Evolutionary conservation across 2,797 vertebrate genomes (phyloP).

Genomic region (Poecilia picta): DNA sequence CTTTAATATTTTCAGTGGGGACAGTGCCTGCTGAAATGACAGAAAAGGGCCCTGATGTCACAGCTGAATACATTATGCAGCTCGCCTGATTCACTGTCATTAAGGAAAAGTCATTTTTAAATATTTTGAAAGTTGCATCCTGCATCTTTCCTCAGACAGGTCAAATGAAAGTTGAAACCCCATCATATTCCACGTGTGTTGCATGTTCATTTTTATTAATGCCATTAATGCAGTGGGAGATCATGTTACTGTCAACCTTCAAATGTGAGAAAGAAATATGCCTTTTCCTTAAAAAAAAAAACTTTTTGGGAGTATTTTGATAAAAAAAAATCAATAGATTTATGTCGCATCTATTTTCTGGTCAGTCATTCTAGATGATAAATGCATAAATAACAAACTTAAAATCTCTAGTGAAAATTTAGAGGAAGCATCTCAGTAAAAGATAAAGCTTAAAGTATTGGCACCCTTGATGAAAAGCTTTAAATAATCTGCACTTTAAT

Average conservation of each 20-base stretch:
- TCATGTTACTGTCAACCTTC: neutral
- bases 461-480: too few relatives aligned
- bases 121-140: neutral
- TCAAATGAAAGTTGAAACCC: neutral
- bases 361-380: neutral
- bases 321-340: neutral
- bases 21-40: slow-evolving; percentile 9
- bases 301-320: neutral
- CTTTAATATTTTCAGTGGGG: slow-evolving; percentile 68
- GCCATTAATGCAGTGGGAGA: neutral
- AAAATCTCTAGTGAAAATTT: neutral
- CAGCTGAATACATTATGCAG: slow-evolving; percentile 2
- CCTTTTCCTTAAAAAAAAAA: neutral
- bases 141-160: neutral
- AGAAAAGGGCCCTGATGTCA: slow-evolving; percentile 11
- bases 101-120: neutral
- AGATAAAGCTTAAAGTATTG: neutral
- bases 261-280: neutral
- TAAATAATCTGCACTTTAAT: too few relatives aligned
- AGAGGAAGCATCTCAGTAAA: neutral
- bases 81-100: neutral
- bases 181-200: neutral
- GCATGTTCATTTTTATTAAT: neutral
- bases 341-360: too few relatives aligned
- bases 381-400: neutral